Evolutionary conservation across 2,888 invertebrate genomes (phyloP).

Genomic region (Globia sparganii): DNA sequence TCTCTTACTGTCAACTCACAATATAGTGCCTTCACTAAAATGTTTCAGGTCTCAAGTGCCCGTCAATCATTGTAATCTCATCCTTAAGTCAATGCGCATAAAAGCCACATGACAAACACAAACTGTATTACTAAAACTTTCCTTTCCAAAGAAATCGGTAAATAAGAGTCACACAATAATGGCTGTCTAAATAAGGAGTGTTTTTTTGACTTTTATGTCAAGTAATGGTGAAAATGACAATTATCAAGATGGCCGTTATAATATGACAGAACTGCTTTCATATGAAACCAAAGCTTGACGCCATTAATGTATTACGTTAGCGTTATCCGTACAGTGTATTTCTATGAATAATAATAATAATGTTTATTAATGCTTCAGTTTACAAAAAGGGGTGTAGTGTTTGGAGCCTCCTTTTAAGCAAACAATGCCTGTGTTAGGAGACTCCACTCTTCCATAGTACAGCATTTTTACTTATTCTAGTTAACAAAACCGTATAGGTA

Average conservation of each 20-base stretch:
- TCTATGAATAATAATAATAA: too few species aligned
- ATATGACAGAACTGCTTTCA: not conserved
- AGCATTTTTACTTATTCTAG: too few species aligned
- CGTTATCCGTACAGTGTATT: too few species aligned
- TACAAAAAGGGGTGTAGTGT: too few species aligned
- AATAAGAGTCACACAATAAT: too few species aligned
- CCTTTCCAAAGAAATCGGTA: not conserved
- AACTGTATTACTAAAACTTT: not conserved
- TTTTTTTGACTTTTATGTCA: not conserved
- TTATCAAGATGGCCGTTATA: not conserved
- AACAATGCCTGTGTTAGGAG: too few species aligned
- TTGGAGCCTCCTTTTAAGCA: too few species aligned
- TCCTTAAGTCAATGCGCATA: not conserved
- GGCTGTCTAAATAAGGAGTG: not conserved
- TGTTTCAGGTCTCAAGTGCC: not conserved
- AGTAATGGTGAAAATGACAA: not conserved
- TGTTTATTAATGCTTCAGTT: too few species aligned
- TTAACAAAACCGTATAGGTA: too few species aligned
- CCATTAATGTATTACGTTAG: not conserved
- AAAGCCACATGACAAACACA: not conserved
- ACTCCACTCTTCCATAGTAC: too few species aligned
- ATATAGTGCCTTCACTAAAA: not conserved
- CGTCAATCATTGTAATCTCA: not conserved
- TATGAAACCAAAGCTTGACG: not conserved
- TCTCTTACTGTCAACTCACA: slow-evolving; percentile 10